phyloP scores from a whole-genome alignment of 2,113 vertebrate species.

The Columba janthina region DNA sequence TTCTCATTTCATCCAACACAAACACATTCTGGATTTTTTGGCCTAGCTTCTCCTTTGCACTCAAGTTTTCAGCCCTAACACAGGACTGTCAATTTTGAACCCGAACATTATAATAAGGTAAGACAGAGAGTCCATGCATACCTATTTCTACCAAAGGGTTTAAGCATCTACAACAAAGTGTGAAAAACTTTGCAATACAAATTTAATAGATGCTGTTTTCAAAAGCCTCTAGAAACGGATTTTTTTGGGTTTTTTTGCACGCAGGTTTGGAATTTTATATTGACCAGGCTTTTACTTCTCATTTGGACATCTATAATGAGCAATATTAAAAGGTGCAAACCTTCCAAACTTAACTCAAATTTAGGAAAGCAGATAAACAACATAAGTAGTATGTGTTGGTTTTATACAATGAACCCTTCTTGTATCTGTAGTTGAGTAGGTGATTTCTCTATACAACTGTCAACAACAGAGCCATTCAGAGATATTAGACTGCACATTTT shows the following conservation, averaged over 20 bases:
- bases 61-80: not conserved
- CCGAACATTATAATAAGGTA: fast-evolving
- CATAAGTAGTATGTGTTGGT: fast-evolving
- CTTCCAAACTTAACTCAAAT: not conserved
- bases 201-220: not conserved
- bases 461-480: slow-evolving; percentile 54
- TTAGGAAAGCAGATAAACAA: not conserved
- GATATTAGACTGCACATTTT: slow-evolving; percentile 31
- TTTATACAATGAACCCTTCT: not conserved
- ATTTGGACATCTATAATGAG: not conserved
- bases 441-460: not conserved
- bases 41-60: not conserved
- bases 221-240: not conserved
- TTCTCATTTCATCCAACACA: not conserved
- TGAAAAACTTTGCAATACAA: not conserved
- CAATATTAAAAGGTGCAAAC: not conserved
- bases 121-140: fast-evolving
- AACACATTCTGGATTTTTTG: not conserved
- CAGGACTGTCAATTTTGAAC: not conserved
- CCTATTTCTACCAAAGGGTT: fast-evolving
- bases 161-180: not conserved
- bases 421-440: not conserved
- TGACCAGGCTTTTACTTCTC: not conserved
- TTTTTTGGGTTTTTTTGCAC: not conserved
- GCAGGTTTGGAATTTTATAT: not conserved